Base-by-base conservation (phyloP, 1,140 invertebrate species). In the Akabosia matsudoensis region DNA sequence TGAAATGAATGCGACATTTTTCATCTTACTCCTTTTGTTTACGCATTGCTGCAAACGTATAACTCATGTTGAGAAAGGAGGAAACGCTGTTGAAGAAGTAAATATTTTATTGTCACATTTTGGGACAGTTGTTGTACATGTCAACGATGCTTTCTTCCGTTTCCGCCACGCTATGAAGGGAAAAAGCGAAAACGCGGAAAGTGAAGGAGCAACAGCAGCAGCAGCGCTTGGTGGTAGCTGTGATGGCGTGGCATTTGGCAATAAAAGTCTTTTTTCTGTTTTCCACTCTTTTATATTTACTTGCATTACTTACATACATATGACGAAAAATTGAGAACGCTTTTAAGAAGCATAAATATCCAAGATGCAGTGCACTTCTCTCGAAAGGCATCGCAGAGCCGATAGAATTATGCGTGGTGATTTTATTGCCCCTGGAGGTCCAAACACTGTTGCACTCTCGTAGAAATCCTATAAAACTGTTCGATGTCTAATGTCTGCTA, bases 61-160 rank as follows among this genome's bases (percentile, higher is more conserved):
- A 30, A 67, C 30, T 67, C 61, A 67, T 7, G 28, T 61, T 61
- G 28, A 67, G 30, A 67, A 67, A 67, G 30, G 24, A 67, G 61
- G 61, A 67, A 67, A 31, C 30, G 7, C n/a, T 67, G 24, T 67
- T 67, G 61, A 67, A 67, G 61, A 67, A 67, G 61, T 67, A 67
- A 67, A 67, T 67, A 67, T 67, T 67, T 67, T 67, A 67, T 67
- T 67, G 61, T 67, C 61, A 67, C 61, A 67, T 67, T 67, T 67
- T 67, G 61, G 61, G 61, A 67, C 61, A 67, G 61, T 67, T 67
- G 61, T 67, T 67, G 61, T 67, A n/a, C 61, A 67, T 67, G 61
- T 67, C 61, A 67, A 67, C 24, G 61, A 67, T 22, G 61, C n/a
- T 61, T 67, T 67, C 61, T 67, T 67, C 61, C 61, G 61, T 67